Evolutionary conservation across 37 sponge, comb jelly and placozoan species (phyloP).

Genomic region (Crambe crambe): DNA sequence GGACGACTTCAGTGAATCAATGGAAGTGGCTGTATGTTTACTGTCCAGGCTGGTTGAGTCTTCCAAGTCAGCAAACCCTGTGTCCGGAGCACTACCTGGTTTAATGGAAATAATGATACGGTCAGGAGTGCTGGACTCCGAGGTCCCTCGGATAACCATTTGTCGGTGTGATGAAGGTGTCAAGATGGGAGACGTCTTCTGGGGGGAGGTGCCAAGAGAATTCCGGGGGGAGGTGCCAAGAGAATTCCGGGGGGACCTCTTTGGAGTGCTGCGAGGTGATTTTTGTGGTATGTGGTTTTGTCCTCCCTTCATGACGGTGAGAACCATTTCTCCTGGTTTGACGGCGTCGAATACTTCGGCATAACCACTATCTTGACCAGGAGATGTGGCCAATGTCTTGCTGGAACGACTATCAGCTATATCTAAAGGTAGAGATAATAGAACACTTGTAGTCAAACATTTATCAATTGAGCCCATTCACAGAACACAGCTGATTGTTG

Average conservation of each 20-base stretch:
- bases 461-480: too few species aligned
- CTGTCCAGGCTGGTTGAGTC: not conserved
- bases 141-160: not conserved
- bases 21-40: too few species aligned
- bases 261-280: not conserved
- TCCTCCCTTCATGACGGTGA: not conserved
- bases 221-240: not conserved
- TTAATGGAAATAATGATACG: slow-evolving; percentile 1
- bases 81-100: not conserved
- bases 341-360: slow-evolving; percentile 10
- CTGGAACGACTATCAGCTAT: too few species aligned
- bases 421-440: not conserved
- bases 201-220: not conserved
- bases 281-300: not conserved
- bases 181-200: not conserved
- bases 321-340: not conserved
- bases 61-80: not conserved
- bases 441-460: not conserved
- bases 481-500: not conserved
- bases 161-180: not conserved
- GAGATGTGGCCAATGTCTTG: not conserved
- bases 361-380: not conserved
- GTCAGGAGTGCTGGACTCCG: not conserved
- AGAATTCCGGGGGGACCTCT: not conserved
- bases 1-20: too few species aligned